A percentile compares a stretch with the other conserved stretches of the same genome.
These are phyloP conservation scores for Tyrannus savana DNA, from an alignment of 2,113 vertebrate species.

Conservation along the genomic window DNA sequence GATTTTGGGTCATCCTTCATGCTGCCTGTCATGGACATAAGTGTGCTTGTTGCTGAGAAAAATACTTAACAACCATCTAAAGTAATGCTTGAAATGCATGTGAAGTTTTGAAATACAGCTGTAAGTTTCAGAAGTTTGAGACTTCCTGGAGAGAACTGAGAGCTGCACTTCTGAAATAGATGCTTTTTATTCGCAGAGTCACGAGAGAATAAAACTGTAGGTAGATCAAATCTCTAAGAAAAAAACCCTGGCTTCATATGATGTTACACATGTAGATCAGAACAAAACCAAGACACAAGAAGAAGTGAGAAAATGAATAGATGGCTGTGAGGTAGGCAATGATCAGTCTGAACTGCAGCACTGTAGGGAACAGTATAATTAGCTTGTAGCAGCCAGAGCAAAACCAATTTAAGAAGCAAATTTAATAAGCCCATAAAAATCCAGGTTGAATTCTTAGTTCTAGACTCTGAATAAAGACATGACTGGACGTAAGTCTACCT, in stretches of 20 bases:
- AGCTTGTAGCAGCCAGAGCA: not conserved
- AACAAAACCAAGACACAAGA: constrained; percentile 14
- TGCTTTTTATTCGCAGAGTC: not conserved
- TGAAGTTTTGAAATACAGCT: not conserved
- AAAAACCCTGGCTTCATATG: not conserved
- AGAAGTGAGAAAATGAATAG: constrained; percentile 6
- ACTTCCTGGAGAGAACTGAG: not conserved
- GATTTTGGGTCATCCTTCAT: constrained; percentile 8
- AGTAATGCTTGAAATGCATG: not conserved
- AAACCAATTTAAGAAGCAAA: not conserved
- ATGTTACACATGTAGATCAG: not conserved
- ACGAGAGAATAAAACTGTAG: not conserved
- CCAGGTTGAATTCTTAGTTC: not conserved
- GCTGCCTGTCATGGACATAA: not conserved
- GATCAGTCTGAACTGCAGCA: not conserved
- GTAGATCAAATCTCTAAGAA: not conserved
- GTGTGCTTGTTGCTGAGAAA: not conserved
- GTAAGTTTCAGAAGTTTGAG: not conserved
- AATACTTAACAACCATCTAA: not conserved
- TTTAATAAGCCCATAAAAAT: not conserved
- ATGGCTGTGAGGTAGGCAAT: not conserved
- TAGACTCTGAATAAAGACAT: not conserved
- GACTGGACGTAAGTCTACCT: not conserved
- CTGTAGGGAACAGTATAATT: not conserved
- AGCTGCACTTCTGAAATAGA: not conserved